Evolutionary conservation across 2,888 invertebrate genomes (phyloP).

Genomic region (Agrochola litura): DNA sequence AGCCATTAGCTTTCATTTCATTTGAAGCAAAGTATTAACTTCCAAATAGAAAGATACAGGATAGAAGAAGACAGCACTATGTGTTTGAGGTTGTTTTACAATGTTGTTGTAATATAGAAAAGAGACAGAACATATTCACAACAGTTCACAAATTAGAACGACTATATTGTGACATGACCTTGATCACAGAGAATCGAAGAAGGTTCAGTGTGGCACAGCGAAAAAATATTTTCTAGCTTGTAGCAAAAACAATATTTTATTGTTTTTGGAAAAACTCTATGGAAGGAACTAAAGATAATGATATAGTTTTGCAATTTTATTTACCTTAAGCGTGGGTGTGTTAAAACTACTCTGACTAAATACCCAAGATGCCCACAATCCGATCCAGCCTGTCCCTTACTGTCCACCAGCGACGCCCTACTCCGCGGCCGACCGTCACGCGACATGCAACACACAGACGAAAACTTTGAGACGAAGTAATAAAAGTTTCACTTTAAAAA

Average conservation of each 20-base stretch:
- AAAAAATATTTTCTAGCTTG: constrained; percentile 11
- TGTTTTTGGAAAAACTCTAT: not conserved
- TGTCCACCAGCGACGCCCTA: too few relatives aligned
- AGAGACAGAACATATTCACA: constrained; percentile 63
- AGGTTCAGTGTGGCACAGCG: constrained; percentile 31
- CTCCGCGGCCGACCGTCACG: too few relatives aligned
- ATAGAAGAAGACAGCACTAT: constrained; percentile 26
- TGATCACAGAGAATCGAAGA: constrained; percentile 72
- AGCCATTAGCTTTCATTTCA: constrained; percentile 87
- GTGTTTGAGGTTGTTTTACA: constrained; percentile 51
- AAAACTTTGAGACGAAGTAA: too few relatives aligned
- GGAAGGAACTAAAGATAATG: too few relatives aligned
- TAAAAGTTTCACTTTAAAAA: too few relatives aligned
- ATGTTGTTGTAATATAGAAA: constrained; percentile 47
- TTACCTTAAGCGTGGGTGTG: not conserved
- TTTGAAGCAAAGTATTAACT: constrained; percentile 71
- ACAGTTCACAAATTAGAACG: constrained; percentile 62
- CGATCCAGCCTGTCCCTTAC: too few relatives aligned
- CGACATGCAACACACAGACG: too few relatives aligned
- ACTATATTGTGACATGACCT: constrained; percentile 80
- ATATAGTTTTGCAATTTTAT: not conserved
- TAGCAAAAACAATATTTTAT: constrained; percentile 6
- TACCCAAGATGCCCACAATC: not conserved
- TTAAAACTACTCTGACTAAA: not conserved
- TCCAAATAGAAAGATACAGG: constrained; percentile 62